phyloP scores from a whole-genome alignment of 1,140 invertebrate genomes.

The Cyclargus thomasi region DNA sequence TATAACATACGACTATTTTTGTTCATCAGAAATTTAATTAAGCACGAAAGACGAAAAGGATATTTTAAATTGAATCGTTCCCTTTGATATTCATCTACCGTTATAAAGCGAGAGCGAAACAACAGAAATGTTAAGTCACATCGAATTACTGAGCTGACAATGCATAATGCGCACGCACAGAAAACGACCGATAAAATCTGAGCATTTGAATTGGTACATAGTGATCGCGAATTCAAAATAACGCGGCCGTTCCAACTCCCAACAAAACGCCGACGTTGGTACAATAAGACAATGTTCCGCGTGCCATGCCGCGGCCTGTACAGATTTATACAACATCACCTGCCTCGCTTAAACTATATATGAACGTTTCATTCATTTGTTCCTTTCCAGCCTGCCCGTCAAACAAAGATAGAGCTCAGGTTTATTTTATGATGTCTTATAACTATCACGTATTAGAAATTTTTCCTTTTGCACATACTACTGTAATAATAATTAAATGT shows the following conservation, averaged over 20 bases:
- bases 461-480: neutral
- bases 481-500: neutral
- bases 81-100: neutral
- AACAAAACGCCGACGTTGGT: conserved; percentile 40
- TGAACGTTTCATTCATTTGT: conserved; percentile 44
- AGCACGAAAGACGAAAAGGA: neutral
- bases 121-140: conserved; percentile 19
- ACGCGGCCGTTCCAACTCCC: conserved; percentile 37
- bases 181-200: conserved; percentile 27
- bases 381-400: neutral
- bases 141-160: conserved; percentile 21
- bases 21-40: neutral
- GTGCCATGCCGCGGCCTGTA: conserved; percentile 43
- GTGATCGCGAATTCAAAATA: conserved; percentile 52
- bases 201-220: conserved; percentile 36
- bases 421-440: too few relatives aligned
- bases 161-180: conserved; percentile 21
- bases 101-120: neutral
- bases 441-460: too few relatives aligned
- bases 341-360: conserved; percentile 43
- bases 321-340: conserved; percentile 55
- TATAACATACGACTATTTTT: neutral
- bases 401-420: too few relatives aligned
- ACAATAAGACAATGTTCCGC: conserved; percentile 60
- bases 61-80: neutral